phyloP scores from a whole-genome alignment of 1,140 invertebrate genomes.

The Drosophila malerkotliana region DNA sequence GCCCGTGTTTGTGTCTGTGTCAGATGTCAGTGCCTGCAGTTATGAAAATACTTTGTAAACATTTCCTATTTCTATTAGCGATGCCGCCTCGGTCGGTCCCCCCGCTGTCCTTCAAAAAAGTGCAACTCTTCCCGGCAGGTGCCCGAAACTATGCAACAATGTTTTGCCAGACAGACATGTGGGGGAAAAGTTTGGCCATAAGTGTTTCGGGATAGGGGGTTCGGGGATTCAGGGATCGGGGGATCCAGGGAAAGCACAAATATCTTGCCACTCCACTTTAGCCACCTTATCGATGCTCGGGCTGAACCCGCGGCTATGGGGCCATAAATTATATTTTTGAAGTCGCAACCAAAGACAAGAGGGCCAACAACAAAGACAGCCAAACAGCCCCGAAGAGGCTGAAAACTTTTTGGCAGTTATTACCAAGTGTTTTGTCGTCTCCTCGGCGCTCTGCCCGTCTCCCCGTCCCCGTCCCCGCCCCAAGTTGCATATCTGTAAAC shows the following conservation, averaged over 20 bases:
- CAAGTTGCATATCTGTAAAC: constrained; percentile 74
- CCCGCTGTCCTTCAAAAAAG: constrained; percentile 51
- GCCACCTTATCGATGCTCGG: constrained; percentile 73
- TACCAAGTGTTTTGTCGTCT: constrained; percentile 79
- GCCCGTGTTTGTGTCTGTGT: constrained; percentile 50
- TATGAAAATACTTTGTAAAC: constrained; percentile 83
- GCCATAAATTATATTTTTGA: constrained; percentile 83
- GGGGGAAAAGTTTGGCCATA: constrained; percentile 71
- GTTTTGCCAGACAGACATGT: constrained; percentile 64
- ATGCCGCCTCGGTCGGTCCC: constrained; percentile 5
- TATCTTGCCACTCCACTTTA: constrained; percentile 59
- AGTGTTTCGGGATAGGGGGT: constrained; percentile 53
- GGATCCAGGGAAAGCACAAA: constrained; percentile 62
- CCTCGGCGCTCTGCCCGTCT: background rate
- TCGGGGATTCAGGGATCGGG: constrained; percentile 16
- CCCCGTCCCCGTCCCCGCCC: background rate
- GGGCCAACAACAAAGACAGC: constrained; percentile 38
- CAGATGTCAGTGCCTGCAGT: constrained; percentile 80
- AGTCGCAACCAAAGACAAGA: constrained; percentile 62
- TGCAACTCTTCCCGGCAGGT: constrained; percentile 34
- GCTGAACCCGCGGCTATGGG: constrained; percentile 76
- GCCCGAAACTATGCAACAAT: constrained; percentile 79
- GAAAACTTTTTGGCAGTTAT: constrained; percentile 79
- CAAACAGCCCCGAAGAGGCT: constrained; percentile 22
- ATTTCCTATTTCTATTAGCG: constrained; percentile 83